Percentiles rank a stretch among this genome's conserved stretches.
Conservation (phyloP, 2,113 vertebrate genomes). For the Cynocephalus volans region DNA sequence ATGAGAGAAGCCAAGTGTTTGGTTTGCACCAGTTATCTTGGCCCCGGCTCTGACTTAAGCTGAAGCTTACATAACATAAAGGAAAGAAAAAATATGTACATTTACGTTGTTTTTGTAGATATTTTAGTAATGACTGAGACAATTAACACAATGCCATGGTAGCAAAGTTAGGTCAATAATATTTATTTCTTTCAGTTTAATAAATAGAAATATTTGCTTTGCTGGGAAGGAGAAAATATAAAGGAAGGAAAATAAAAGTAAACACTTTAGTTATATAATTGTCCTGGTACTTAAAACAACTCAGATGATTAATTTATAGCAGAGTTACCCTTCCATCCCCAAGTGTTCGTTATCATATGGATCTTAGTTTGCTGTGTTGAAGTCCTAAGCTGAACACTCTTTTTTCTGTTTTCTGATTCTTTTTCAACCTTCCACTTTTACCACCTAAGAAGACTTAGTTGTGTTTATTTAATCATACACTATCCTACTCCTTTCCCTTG, state of each 20-base stretch:
- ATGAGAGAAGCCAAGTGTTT: not conserved
- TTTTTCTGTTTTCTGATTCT: not conserved
- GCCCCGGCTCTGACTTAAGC: slow-evolving; percentile 12
- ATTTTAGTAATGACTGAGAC: not conserved
- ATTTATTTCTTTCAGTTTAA: slow-evolving; percentile 16
- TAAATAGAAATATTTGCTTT: not conserved
- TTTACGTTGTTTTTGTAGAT: not conserved
- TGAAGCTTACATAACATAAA: not conserved
- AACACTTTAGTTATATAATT: not conserved
- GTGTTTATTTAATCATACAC: slow-evolving; percentile 34
- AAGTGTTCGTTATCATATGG: not conserved
- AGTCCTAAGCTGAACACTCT: not conserved
- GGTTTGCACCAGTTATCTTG: slow-evolving; percentile 34
- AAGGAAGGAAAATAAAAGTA: not conserved
- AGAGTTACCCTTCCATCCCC: not conserved
- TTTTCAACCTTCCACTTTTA: not conserved
- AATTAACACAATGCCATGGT: not conserved
- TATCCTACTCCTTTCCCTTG: not conserved
- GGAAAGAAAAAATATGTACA: slow-evolving; percentile 12
- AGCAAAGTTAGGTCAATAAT: not conserved
- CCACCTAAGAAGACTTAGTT: slow-evolving; percentile 41
- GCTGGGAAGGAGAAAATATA: not conserved
- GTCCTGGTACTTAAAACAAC: not conserved
- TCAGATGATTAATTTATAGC: not conserved
- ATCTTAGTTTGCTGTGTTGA: not conserved